A percentile compares a stretch with the other conserved stretches of the same genome.
These are phyloP conservation scores for Ethmia dodecea DNA, from an alignment of 2,888 invertebrate species.

Conservation along the genomic window DNA sequence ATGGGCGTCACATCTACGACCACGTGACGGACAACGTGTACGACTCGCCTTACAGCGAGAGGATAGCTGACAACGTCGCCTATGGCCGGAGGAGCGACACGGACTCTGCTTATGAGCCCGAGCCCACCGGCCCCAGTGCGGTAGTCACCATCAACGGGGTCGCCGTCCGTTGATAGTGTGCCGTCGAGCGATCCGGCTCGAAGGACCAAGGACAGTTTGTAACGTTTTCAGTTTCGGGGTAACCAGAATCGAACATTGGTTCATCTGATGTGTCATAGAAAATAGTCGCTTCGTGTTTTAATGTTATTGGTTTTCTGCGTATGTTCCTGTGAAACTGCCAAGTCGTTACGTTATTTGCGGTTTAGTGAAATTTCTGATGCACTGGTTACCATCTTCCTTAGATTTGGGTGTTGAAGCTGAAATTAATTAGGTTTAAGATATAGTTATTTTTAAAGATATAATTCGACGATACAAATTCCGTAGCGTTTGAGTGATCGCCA, in stretches of 20 bases:
- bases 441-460: conserved; percentile 14
- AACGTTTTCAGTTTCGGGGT: too few relatives aligned
- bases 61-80: conserved; percentile 60
- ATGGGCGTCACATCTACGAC: conserved; percentile 72
- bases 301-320: conserved; percentile 15
- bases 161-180: conserved; percentile 83
- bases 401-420: conserved; percentile 29
- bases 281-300: conserved; percentile 11
- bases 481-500: conserved; percentile 55
- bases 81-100: conserved; percentile 66
- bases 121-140: conserved; percentile 78
- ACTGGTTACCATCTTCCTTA: conserved; percentile 33
- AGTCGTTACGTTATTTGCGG: conserved; percentile 14
- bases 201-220: conserved; percentile 17
- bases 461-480: conserved; percentile 15
- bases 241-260: too few relatives aligned
- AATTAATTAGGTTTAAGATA: conserved; percentile 14
- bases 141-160: conserved; percentile 93
- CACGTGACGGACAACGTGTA: conserved; percentile 83
- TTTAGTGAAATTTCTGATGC: conserved; percentile 16
- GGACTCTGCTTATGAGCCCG: conserved; percentile 80
- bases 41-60: conserved; percentile 85
- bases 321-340: conserved; percentile 19
- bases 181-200: conserved; percentile 15
- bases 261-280: conserved; percentile 15